These are phyloP conservation scores for Arctocebus calabarensis DNA, from an alignment of 2,797 vertebrate species.

Conservation along the genomic window DNA sequence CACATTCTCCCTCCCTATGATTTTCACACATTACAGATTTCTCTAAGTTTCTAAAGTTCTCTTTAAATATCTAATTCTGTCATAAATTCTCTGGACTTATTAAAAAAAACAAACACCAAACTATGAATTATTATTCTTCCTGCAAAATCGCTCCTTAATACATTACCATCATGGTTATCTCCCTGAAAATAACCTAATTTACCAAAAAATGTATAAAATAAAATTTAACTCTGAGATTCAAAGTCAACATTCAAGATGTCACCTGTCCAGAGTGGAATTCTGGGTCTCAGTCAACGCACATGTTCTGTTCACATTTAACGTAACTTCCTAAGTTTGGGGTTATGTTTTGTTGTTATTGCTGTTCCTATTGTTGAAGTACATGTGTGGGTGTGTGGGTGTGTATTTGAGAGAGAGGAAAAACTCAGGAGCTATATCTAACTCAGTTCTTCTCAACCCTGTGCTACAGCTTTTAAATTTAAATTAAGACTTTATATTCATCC, in stretches of 20 bases:
- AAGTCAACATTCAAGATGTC: neutral
- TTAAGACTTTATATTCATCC: neutral
- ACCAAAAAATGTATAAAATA: neutral
- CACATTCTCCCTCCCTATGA: neutral
- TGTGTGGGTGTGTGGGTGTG: too few relatives aligned
- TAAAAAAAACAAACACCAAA: conserved; percentile 6
- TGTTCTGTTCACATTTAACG: neutral
- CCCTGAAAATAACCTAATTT: conserved; percentile 5
- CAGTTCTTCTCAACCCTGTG: neutral
- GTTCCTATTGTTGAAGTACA: neutral
- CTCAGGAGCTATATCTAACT: neutral
- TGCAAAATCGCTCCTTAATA: neutral
- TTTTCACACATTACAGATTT: neutral
- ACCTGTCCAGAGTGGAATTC: neutral
- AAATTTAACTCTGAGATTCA: neutral
- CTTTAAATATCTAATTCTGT: neutral
- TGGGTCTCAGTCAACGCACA: neutral
- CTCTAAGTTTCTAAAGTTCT: neutral
- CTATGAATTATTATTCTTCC: conserved; percentile 3
- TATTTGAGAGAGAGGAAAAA: neutral
- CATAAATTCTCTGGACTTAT: neutral
- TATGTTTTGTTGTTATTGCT: neutral
- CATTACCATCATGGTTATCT: neutral
- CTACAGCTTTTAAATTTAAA: conserved; percentile 8
- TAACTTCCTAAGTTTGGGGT: neutral